These are phyloP conservation scores for Fulica atra DNA, from an alignment of 2,113 vertebrate species.

Conservation along the genomic window DNA sequence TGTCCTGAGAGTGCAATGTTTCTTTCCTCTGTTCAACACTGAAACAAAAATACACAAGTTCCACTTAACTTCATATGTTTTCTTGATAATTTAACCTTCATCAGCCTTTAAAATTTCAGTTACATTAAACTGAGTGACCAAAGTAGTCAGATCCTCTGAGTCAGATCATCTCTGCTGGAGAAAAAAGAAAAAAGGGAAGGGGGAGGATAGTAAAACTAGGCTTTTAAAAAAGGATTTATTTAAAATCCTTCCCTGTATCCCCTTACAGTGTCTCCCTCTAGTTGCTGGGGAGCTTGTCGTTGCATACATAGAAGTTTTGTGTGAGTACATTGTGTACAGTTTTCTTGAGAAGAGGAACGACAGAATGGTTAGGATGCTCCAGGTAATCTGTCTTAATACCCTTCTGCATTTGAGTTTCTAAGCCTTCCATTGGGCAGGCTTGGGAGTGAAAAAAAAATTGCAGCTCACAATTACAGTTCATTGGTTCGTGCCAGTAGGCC, in stretches of 20 bases:
- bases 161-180: background rate
- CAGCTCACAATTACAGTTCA: conserved; percentile 66
- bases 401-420: conserved; percentile 65
- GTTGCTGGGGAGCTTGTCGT: conserved; percentile 70
- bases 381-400: conserved; percentile 80
- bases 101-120: background rate
- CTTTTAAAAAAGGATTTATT: background rate
- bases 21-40: background rate
- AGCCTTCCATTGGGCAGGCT: conserved; percentile 72
- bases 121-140: background rate
- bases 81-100: background rate
- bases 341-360: background rate
- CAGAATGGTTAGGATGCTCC: conserved; percentile 43
- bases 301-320: background rate
- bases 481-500: conserved; percentile 67
- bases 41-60: background rate
- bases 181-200: background rate
- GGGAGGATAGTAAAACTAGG: background rate
- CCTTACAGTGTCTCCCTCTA: background rate
- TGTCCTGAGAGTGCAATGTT: background rate
- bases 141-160: background rate
- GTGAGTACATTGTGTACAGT: rapidly evolving
- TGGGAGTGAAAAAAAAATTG: background rate
- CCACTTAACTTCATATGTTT: background rate
- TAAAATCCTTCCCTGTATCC: background rate